These are phyloP conservation scores for Oenanthe oenanthe DNA, from an alignment of 2,113 vertebrate species.

Conservation along the genomic window DNA sequence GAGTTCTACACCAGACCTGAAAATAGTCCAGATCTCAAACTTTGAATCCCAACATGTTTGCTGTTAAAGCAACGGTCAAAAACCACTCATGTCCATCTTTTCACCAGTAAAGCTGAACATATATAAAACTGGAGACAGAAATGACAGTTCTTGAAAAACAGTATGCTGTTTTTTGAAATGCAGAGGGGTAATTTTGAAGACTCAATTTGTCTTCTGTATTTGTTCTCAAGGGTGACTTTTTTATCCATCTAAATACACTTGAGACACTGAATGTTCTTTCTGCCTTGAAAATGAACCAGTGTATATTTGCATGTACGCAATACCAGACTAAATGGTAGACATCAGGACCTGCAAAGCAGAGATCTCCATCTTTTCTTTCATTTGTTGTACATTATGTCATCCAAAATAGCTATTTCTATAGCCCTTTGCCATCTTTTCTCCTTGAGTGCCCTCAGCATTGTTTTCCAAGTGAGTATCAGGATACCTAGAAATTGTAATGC, in stretches of 20 bases:
- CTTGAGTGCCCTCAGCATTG: not conserved
- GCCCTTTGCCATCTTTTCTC: not conserved
- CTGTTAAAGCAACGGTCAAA: not conserved
- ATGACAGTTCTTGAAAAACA: not conserved
- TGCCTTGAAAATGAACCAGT: not conserved
- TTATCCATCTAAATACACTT: not conserved
- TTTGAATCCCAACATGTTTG: not conserved
- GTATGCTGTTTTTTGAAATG: not conserved
- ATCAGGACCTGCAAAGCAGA: not conserved
- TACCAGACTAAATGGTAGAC: not conserved
- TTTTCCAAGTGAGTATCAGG: not conserved
- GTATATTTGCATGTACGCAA: not conserved
- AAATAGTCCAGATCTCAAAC: not conserved
- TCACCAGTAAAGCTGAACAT: not conserved
- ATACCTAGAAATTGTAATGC: not conserved
- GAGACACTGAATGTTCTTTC: not conserved
- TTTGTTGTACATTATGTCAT: not conserved
- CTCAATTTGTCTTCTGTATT: not conserved
- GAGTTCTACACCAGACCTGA: not conserved
- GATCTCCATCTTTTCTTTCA: not conserved
- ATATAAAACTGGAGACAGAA: not conserved
- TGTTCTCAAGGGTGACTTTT: not conserved
- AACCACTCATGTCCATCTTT: not conserved
- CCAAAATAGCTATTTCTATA: not conserved
- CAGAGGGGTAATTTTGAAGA: not conserved